Evolutionary conservation across 2,888 invertebrate genomes (phyloP), one percentile per base, ranked within the genome.

Genomic region (Acrobasis consociella): DNA sequence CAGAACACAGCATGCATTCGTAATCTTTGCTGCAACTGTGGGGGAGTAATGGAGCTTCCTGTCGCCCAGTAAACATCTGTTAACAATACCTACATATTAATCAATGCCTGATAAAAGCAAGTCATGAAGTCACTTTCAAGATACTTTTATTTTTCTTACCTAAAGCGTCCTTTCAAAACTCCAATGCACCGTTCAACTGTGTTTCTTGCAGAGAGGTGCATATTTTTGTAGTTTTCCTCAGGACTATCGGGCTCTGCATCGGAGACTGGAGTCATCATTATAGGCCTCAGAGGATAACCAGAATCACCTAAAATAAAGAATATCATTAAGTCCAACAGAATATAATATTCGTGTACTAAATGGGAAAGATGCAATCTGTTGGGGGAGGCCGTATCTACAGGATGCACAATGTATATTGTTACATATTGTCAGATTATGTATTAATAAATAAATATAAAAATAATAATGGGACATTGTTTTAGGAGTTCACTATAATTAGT

Each of bases 81-180:
- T 17, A 22, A 22, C 17, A 16, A 16, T 22, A 51, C 22, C n/a
- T 17, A 22, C 16, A 22, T 51, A 17, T 17, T 51, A 51, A 22
- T 8, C 9, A 22, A 16, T 11, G 22, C 17, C 51, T 51, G 10
- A 1, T 22, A 10, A 17, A 22, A 51, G 9, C 22, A 22, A 11
- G 11, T 51, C 51, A 51, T 16, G 16, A 51, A 17, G 10, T 51
- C 9, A 17, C 5, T 15, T 15, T 15, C 1, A n/a, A 15, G 49
- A n/a, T 16, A 3, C 10, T 22, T 51, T 50, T 2, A 15, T 9
- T 51, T 51, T 9, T 22, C 9, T 49, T 58, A 58, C 16, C 61
- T 61, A n/a, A 61, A 61, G 22, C 61, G 53, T 8, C 52, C 53
- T 53, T 61, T 61, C 11, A 61, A 42, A 53, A 61, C 61, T 17